Conservation (phyloP, 1,140 invertebrate genomes). For the Meloidogyne chitwoodi region DNA sequence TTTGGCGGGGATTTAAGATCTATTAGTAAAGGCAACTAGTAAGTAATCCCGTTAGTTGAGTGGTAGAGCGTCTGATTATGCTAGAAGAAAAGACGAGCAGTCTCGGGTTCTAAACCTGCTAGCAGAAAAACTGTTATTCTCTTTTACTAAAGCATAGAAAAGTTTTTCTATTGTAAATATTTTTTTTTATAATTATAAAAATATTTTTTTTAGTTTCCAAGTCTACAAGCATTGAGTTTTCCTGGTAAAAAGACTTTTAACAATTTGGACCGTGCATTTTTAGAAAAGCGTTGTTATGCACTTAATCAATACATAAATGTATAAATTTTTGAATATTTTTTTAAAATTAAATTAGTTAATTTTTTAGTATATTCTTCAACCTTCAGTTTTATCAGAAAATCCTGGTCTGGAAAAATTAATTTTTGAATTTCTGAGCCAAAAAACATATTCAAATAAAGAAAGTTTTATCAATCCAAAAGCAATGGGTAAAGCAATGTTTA, state of each 20-base stretch:
- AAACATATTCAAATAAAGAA: constrained; percentile 70
- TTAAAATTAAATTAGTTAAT: neutral
- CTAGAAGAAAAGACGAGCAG: no score
- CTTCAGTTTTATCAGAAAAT: constrained; percentile 67
- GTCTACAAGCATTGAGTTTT: constrained; percentile 74
- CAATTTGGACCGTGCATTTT: constrained; percentile 78
- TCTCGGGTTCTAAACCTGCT: no score
- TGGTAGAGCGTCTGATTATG: no score
- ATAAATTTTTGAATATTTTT: neutral
- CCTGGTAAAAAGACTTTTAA: constrained; percentile 89
- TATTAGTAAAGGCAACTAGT: no score
- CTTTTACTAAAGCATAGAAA: no score
- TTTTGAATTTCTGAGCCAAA: constrained; percentile 73
- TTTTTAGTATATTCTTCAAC: constrained; percentile 63
- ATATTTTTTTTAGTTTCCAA: constrained; percentile 69
- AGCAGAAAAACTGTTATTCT: no score
- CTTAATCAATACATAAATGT: constrained; percentile 77
- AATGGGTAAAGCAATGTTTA: constrained; percentile 48
- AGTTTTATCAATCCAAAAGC: constrained; percentile 55
- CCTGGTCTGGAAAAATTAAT: constrained; percentile 70
- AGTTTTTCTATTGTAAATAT: neutral
- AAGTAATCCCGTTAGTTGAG: no score
- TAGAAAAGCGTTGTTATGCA: constrained; percentile 79
- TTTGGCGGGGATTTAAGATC: no score
- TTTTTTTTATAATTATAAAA: constrained; percentile 6